These are phyloP conservation scores for Spodoptera littoralis DNA, from an alignment of 2,888 invertebrate species.

Conservation along the genomic window DNA sequence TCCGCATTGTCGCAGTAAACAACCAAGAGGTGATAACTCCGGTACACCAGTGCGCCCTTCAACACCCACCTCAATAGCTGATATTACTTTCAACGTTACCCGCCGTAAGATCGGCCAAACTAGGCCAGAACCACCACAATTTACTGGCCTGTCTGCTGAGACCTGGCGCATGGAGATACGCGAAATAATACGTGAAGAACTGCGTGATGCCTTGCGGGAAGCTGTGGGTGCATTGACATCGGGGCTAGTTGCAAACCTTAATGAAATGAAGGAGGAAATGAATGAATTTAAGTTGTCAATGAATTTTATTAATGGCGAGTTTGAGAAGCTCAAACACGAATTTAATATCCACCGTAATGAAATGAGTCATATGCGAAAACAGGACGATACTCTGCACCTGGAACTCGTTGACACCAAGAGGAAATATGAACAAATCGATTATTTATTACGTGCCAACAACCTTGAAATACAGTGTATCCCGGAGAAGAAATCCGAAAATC, in stretches of 20 bases:
- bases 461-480: slow-evolving; percentile 11
- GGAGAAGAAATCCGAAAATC: slow-evolving; percentile 14
- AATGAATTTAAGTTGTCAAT: too few species aligned
- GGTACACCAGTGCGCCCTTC: slow-evolving; percentile 6
- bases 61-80: slow-evolving; percentile 13
- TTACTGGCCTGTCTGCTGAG: not conserved
- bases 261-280: slow-evolving; percentile 4
- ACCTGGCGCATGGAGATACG: slow-evolving; percentile 4
- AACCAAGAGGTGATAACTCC: slow-evolving; percentile 9
- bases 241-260: not conserved
- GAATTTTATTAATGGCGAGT: too few species aligned
- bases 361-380: slow-evolving; percentile 2
- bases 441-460: slow-evolving; percentile 6
- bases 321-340: too few species aligned
- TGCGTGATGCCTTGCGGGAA: slow-evolving; percentile 11
- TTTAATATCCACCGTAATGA: not conserved
- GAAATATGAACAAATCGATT: slow-evolving; percentile 1
- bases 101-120: slow-evolving; percentile 9
- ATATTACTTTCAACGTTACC: slow-evolving; percentile 8
- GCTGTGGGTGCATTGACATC: not conserved
- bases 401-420: not conserved
- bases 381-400: slow-evolving; percentile 2
- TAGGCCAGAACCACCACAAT: not conserved
- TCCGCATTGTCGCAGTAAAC: slow-evolving; percentile 12
- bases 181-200: slow-evolving; percentile 15